Evolutionary conservation across 1,140 invertebrate species (phyloP).

Genomic region (Diabrotica virgifera): DNA sequence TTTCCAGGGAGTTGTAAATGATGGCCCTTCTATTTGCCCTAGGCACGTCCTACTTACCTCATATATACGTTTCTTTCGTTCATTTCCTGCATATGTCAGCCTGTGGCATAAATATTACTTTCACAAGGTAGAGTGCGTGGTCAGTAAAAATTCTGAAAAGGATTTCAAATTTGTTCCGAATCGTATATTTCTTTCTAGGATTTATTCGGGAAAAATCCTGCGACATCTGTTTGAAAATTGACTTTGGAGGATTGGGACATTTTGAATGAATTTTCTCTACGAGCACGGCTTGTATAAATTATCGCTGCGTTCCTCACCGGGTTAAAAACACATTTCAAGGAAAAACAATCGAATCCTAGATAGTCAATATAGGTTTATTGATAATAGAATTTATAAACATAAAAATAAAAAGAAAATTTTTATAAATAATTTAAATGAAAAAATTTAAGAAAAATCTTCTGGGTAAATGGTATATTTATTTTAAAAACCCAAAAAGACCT

Average conservation of each 20-base stretch:
- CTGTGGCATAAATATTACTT: conserved; percentile 30
- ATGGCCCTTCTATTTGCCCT: conserved; percentile 21
- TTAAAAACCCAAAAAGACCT: too few relatives aligned
- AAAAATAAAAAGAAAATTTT: too few relatives aligned
- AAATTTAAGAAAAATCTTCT: too few relatives aligned
- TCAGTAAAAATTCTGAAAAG: conserved; percentile 24
- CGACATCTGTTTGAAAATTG: conserved; percentile 13
- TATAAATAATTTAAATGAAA: too few relatives aligned
- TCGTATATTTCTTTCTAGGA: conserved; percentile 20
- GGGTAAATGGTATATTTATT: too few relatives aligned
- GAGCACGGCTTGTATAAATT: neutral
- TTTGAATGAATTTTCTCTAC: neutral
- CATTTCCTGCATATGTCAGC: conserved; percentile 28
- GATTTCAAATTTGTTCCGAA: conserved; percentile 19
- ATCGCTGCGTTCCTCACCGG: neutral
- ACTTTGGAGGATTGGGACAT: neutral
- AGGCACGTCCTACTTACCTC: conserved; percentile 26
- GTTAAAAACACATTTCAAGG: neutral
- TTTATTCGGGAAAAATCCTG: conserved; percentile 21
- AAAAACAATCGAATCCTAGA: too few relatives aligned
- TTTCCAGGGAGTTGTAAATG: conserved; percentile 19
- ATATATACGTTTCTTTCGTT: conserved; percentile 17
- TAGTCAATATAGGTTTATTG: too few relatives aligned
- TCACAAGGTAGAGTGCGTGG: conserved; percentile 24
- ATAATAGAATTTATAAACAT: too few relatives aligned